These are phyloP conservation scores for Allacma fusca DNA, from an alignment of 2,888 invertebrate species.

Conservation along the genomic window DNA sequence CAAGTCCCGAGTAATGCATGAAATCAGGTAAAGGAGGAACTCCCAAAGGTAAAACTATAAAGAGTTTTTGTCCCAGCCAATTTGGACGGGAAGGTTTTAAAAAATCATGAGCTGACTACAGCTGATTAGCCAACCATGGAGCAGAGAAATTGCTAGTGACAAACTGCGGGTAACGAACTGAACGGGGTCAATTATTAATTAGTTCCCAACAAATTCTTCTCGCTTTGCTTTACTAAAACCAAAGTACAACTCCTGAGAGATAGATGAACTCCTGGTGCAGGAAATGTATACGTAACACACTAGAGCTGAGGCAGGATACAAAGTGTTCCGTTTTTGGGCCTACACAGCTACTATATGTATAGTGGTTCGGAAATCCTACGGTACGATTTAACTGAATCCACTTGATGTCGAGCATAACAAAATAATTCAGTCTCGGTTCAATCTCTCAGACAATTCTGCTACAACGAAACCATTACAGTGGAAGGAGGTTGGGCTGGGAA, in stretches of 20 bases:
- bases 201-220: slow-evolving; percentile 48
- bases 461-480: background rate
- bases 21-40: too few relatives aligned
- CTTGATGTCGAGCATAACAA: slow-evolving; percentile 39
- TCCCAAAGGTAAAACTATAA: too few relatives aligned
- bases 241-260: too few relatives aligned
- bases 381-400: background rate
- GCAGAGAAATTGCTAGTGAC: slow-evolving; percentile 37
- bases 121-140: slow-evolving; percentile 14
- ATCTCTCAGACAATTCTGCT: slow-evolving; percentile 2
- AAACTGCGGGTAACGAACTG: slow-evolving; percentile 40
- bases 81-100: too few relatives aligned
- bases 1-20: too few relatives aligned
- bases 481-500: slow-evolving; percentile 9
- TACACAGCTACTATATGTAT: too few relatives aligned
- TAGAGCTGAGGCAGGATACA: too few relatives aligned
- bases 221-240: slow-evolving; percentile 9
- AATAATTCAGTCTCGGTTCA: slow-evolving; percentile 44
- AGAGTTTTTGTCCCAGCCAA: too few relatives aligned
- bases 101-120: background rate
- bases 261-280: too few relatives aligned
- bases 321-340: too few relatives aligned
- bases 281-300: too few relatives aligned
- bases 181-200: slow-evolving; percentile 48
- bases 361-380: too few relatives aligned